These are phyloP conservation scores for Delia radicum DNA, from an alignment of 1,140 invertebrate genomes.

Conservation along the genomic window DNA sequence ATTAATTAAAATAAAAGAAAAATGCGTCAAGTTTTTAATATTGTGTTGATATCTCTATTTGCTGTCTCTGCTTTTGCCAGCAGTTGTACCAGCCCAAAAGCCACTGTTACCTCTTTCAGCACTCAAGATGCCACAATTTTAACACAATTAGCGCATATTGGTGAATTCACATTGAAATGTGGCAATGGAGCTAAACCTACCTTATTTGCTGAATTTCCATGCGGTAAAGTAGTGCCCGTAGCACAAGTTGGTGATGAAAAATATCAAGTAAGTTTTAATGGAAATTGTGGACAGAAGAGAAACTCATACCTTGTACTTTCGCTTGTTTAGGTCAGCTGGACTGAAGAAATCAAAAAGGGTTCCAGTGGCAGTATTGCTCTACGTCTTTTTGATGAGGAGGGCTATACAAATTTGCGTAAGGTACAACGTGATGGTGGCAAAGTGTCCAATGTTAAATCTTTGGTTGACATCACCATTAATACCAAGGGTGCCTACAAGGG, in stretches of 20 bases:
- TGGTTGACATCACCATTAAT: constrained; percentile 73
- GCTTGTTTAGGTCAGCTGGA: constrained; percentile 80
- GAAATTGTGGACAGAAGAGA: not conserved
- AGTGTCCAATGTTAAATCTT: constrained; percentile 66
- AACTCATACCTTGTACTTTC: not conserved
- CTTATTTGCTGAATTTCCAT: constrained; percentile 81
- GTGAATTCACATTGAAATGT: constrained; percentile 73
- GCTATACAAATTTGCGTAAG: constrained; percentile 79
- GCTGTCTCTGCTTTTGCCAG: constrained; percentile 30
- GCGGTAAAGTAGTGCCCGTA: constrained; percentile 75
- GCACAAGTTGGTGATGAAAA: constrained; percentile 73
- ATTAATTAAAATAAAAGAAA: constrained; percentile 22
- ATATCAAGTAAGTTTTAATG: constrained; percentile 68
- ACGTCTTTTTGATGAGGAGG: constrained; percentile 88
- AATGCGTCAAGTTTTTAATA: constrained; percentile 40
- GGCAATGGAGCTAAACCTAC: constrained; percentile 63
- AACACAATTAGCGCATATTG: constrained; percentile 77
- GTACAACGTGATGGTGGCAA: constrained; percentile 71
- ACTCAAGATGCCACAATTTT: constrained; percentile 89
- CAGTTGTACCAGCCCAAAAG: constrained; percentile 64
- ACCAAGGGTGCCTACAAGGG: constrained; percentile 88
- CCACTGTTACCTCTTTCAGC: constrained; percentile 74
- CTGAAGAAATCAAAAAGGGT: constrained; percentile 79
- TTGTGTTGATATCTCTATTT: constrained; percentile 37
- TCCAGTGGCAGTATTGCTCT: constrained; percentile 76